phyloP scores from a whole-genome alignment of 2,797 vertebrate genomes.

The Pseudochromis fuscus region DNA sequence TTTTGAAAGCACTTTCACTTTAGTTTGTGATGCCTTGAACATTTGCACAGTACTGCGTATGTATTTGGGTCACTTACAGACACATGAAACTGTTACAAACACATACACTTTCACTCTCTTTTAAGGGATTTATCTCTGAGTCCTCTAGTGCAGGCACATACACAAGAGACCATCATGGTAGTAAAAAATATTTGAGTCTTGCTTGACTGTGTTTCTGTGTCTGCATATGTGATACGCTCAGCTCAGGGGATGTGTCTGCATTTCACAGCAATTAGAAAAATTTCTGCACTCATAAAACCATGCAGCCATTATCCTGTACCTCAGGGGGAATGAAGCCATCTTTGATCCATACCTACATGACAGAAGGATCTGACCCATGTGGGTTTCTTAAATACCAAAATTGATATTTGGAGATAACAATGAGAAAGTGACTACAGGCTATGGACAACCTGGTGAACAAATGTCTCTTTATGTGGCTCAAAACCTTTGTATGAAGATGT shows the following conservation, averaged over 20 bases:
- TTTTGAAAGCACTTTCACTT: background rate
- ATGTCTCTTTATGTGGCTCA: background rate
- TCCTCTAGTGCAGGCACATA: constrained; percentile 11
- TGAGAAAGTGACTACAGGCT: constrained; percentile 21
- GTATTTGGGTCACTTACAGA: no score
- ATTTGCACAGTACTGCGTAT: no score
- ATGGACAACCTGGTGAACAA: constrained; percentile 3
- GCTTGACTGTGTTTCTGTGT: constrained; percentile 39
- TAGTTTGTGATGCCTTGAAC: no score
- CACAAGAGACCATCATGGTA: constrained; percentile 21
- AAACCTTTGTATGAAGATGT: background rate
- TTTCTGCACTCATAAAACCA: constrained; percentile 27
- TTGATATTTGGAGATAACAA: constrained; percentile 36
- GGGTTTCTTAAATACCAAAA: constrained; percentile 35
- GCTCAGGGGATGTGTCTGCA: constrained; percentile 39
- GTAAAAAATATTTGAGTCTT: constrained; percentile 12
- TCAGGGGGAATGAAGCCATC: constrained; percentile 22
- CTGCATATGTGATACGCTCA: constrained; percentile 23
- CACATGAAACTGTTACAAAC: constrained; percentile 28
- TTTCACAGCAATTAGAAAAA: constrained; percentile 77
- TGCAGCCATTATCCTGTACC: constrained; percentile 9
- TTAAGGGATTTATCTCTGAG: background rate
- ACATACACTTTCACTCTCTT: background rate
- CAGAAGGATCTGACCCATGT: constrained; percentile 22
- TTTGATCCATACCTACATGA: constrained; percentile 35